These are phyloP conservation scores for Platichthys stellatus DNA, from an alignment of 2,113 vertebrate genomes.

Conservation along the genomic window DNA sequence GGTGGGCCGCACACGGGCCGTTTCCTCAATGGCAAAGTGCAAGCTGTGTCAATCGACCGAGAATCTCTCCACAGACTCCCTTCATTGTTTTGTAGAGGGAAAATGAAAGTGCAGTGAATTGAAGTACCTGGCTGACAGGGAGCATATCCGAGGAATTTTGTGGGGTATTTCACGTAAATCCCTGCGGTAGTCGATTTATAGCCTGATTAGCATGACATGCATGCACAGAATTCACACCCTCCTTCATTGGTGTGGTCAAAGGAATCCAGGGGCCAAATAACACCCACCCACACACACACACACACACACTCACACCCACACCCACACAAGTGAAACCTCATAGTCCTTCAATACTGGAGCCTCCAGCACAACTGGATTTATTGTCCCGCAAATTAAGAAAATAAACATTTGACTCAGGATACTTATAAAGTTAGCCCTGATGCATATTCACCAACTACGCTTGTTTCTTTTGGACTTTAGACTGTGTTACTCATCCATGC, in stretches of 20 bases:
- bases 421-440: background rate
- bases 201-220: conserved; percentile 62
- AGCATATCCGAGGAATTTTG: conserved; percentile 58
- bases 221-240: conserved; percentile 69
- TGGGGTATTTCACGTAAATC: conserved; percentile 47
- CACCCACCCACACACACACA: background rate
- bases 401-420: too few relatives aligned
- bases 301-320: too few relatives aligned
- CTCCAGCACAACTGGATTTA: background rate
- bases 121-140: conserved; percentile 19
- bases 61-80: conserved; percentile 11
- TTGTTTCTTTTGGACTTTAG: conserved; percentile 1
- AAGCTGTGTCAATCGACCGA: conserved; percentile 12
- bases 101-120: conserved; percentile 18
- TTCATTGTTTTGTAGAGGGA: conserved; percentile 13
- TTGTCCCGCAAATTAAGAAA: background rate
- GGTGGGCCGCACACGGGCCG: background rate
- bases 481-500: conserved; percentile 24
- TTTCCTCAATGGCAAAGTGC: conserved; percentile 28
- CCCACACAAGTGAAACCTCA: conserved; percentile 11
- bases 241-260: conserved; percentile 48
- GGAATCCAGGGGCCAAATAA: conserved; percentile 60
- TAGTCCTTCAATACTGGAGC: conserved; percentile 1
- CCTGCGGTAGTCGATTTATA: conserved; percentile 30
- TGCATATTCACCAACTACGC: background rate